These are phyloP conservation scores for Fistularia commersonii DNA, from an alignment of 2,797 vertebrate genomes.

Conservation along the genomic window DNA sequence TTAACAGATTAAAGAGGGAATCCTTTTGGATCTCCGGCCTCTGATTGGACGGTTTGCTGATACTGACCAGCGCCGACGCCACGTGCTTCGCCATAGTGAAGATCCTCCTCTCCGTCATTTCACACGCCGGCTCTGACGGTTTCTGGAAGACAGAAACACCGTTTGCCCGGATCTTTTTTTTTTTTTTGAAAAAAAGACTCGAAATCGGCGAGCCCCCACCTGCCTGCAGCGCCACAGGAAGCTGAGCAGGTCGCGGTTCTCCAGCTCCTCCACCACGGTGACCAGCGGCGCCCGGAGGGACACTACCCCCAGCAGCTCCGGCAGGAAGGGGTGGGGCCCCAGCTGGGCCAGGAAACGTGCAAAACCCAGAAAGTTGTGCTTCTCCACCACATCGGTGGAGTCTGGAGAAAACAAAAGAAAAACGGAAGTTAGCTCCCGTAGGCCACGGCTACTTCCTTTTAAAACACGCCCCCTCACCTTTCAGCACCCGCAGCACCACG, in stretches of 20 bases:
- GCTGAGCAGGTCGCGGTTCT: slow-evolving; percentile 83
- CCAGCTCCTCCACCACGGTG: slow-evolving; percentile 83
- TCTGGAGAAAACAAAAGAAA: slow-evolving; percentile 52
- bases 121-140: slow-evolving; percentile 72
- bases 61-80: slow-evolving; percentile 86
- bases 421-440: too few relatives aligned
- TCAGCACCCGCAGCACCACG: slow-evolving; percentile 76
- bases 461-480: slow-evolving; percentile 51
- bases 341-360: slow-evolving; percentile 86
- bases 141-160: slow-evolving; percentile 64
- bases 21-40: too few relatives aligned
- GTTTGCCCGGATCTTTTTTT: not conserved
- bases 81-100: slow-evolving; percentile 86
- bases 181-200: not conserved
- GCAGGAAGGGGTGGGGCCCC: slow-evolving; percentile 84
- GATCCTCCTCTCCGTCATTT: slow-evolving; percentile 86
- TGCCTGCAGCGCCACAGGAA: slow-evolving; percentile 86
- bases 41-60: not conserved
- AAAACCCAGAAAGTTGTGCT: slow-evolving; percentile 83
- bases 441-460: too few relatives aligned
- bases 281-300: slow-evolving; percentile 81
- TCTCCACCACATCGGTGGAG: slow-evolving; percentile 67
- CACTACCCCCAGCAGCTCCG: slow-evolving; percentile 86
- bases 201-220: slow-evolving; percentile 37
- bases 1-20: too few relatives aligned